A percentile compares a stretch with the other conserved stretches of the same genome.
Conservation (phyloP, 2,888 invertebrate genomes). For the Harpalus rubripes region DNA sequence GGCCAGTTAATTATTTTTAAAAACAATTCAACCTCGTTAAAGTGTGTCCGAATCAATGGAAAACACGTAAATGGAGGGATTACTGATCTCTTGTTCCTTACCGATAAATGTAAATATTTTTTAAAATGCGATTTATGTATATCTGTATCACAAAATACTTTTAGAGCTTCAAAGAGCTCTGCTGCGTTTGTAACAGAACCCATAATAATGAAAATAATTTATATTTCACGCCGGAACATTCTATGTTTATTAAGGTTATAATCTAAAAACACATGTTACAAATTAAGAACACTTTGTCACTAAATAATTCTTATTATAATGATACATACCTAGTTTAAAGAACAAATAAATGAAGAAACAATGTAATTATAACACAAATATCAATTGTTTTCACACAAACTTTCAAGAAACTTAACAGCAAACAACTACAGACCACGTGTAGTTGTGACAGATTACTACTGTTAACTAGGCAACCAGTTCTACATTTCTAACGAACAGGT, state of each 20-base stretch:
- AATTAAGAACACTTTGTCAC: neutral
- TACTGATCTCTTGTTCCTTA: conserved; percentile 4
- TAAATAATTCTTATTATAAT: neutral
- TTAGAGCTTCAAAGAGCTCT: conserved; percentile 53
- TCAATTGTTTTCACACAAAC: neutral
- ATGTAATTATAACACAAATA: conserved; percentile 3
- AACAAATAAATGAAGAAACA: neutral
- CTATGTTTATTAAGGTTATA: conserved; percentile 46
- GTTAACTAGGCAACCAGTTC: no score
- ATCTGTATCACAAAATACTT: conserved; percentile 47
- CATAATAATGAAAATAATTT: conserved; percentile 33
- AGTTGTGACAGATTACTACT: conserved; percentile 2
- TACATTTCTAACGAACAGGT: no score
- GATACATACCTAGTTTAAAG: neutral
- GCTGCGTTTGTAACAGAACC: neutral
- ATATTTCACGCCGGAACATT: neutral
- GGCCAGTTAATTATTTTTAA: no score
- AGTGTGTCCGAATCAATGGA: no score
- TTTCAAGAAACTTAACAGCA: conserved; percentile 15
- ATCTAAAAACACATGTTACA: conserved; percentile 13
- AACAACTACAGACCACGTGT: conserved; percentile 35
- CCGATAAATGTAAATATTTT: conserved; percentile 48
- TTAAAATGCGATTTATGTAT: conserved; percentile 42
- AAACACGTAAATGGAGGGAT: no score
- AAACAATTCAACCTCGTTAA: no score